Evolutionary conservation across 1,140 invertebrate species (phyloP).

Genomic region (Bursaphelenchus mucronatus): DNA sequence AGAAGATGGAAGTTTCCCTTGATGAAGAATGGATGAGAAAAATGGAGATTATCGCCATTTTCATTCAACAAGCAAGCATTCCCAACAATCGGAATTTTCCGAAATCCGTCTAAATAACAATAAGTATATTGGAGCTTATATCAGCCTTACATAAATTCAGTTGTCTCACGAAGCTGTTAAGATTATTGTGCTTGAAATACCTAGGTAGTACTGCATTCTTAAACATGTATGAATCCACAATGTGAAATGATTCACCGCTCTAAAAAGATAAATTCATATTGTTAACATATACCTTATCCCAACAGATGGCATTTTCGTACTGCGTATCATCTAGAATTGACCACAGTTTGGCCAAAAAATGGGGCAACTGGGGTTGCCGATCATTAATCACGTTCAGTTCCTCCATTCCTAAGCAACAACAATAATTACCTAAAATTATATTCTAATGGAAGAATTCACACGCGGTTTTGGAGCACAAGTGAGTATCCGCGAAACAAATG

Average conservation of each 20-base stretch:
- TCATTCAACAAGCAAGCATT: not conserved
- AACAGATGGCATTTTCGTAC: slow-evolving; percentile 75
- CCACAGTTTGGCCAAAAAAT: slow-evolving; percentile 14
- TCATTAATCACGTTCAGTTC: slow-evolving; percentile 4
- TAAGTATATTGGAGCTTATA: slow-evolving; percentile 46
- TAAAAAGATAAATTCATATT: slow-evolving; percentile 62
- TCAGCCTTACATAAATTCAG: slow-evolving; percentile 91
- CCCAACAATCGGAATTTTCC: slow-evolving; percentile 71
- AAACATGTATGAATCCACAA: slow-evolving; percentile 87
- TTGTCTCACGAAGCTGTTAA: slow-evolving; percentile 95
- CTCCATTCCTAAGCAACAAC: not conserved
- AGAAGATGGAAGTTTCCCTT: slow-evolving; percentile 1
- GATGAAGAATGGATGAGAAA: slow-evolving; percentile 6
- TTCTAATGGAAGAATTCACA: not conserved
- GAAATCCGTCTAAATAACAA: slow-evolving; percentile 80
- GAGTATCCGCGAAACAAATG: too few relatives aligned
- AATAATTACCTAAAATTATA: slow-evolving; percentile 1
- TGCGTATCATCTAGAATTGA: not conserved
- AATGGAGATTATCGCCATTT: slow-evolving; percentile 8
- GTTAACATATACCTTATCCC: slow-evolving; percentile 75
- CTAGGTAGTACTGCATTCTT: slow-evolving; percentile 78
- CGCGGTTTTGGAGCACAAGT: not conserved
- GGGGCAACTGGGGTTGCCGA: slow-evolving; percentile 1
- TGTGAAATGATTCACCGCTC: slow-evolving; percentile 86
- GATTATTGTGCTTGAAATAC: slow-evolving; percentile 99